Base-by-base conservation (phyloP, 2,113 vertebrate genomes). In the Petrocephalus zakoni region DNA sequence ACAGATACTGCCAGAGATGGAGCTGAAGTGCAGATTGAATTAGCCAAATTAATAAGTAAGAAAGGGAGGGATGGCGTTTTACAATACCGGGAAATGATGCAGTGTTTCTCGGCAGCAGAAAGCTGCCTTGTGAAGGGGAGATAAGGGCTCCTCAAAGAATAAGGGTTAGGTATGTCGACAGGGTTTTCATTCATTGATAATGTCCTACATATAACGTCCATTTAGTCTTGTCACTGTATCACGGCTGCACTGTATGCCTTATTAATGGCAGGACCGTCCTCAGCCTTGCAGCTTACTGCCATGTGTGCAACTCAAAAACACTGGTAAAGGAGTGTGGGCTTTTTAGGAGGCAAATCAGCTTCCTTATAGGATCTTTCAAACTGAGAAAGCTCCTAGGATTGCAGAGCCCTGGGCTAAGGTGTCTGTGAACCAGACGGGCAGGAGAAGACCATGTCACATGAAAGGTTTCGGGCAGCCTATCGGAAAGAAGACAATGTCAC, bases 1-100 rank as follows among this genome's bases (percentile, higher is more conserved):
- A 56, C 49, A 89, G 91, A 94, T 93, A 92, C 91, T 81, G 89
- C 89, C 93, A 93, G 92, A 93, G 93, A 92, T 90, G 89, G 90
- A 93, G 91, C 90, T 90, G 93, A 95, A 93, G 94, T 89, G 25
- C 61, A 64, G 88, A 90, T 91, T 91, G 94, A 93, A 93, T 95
- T 95, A 93, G 90, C 91, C 92, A 87, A 93, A 94, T 95, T 94
- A 93, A 95, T 94, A 93, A 93, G 25, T 34, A 78, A 78, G 56
- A 92, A 89, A 22, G 88, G 89, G 90, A 88, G 83, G 75, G 89
- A 86, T 61, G 19, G 29, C 7, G 21, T 29, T 46, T 85, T 64
- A 19, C 42, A 85, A 68, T 61, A 34, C 46, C n/a, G 21, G 88
- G 46, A 82, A 87, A 49, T 85, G 68, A 86, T 87, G 89, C 53